Evolutionary conservation across 2,113 vertebrate genomes (phyloP), one percentile per base, ranked within the genome.

Genomic region (Eupsittula cactorum): DNA sequence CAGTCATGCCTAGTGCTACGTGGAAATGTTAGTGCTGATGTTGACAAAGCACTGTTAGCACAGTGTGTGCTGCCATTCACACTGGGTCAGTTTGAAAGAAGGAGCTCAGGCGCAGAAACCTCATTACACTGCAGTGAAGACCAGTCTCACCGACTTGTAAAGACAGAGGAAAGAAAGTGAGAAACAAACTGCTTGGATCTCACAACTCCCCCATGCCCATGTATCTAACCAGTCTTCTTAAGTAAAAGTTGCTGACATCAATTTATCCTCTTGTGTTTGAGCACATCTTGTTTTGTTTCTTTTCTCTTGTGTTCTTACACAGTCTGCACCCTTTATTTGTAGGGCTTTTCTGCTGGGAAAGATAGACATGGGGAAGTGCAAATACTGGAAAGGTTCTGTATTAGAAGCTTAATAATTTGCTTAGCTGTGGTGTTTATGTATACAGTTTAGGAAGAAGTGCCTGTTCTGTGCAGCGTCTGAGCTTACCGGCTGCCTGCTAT

Each of bases 201-300:
- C 25, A 7, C 25, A 46, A 0, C 37, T 81, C 18, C 37, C 16
- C 39, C 1, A 0, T 44, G 46, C n/a, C 46, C 0, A 0, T 41
- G 3, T 82, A 9, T 65, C 39, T 60, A 16, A 37, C 11, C 4
- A 3, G 46, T 59, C 14, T 14, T 46, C n/a, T 62, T 13, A 37
- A 86, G 39, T 42, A 27, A 41, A 70, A 71, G 35, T 42, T 62
- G 16, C 25, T 63, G 50, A 9, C 14, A 2, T 80, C 44, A 42
- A 16, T 73, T 88, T 59, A 12, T 64, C 31, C n/a, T 70, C 23
- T 78, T 0, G 0, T 29, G 10, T 53, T 87, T 52, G 33, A 4
- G 73, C 49, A 37, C 25, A 16, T 64, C 24, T 75, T 47, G 47
- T 11, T 77, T 69, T 63, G 59, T 88, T 88, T 73, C 29, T 9